Evolutionary conservation across 2,888 invertebrate genomes (phyloP), one percentile per base, ranked within the genome.

Genomic region (Chloroclystis v-ata): DNA sequence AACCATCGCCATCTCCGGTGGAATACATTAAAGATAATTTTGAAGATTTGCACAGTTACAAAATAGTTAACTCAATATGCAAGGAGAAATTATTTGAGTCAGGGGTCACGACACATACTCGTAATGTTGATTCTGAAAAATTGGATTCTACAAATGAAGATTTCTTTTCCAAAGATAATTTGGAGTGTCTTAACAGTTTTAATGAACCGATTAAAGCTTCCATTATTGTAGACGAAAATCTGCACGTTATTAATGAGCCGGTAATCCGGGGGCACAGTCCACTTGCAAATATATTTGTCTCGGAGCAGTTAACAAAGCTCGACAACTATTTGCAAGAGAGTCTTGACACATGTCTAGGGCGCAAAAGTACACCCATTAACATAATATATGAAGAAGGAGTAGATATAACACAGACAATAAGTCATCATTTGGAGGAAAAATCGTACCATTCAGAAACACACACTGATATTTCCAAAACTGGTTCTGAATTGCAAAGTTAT

Each of bases 41-140:
- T 56, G 79, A 80, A 69, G 86, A 85, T 63, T 72, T 87, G 50
- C 76, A 80, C 43, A 87, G 87, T 59, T 87, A 87, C 59, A 86
- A 83, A 70, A 83, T 87, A 44, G 86, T 87, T n/a, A 85, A 74
- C 57, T 79, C 80, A 5, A 45, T 87, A 14, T 75, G 72, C 49
- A 83, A 80, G 59, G 81, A 78, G 52, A 75, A 75, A 43, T 54
- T 69, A 47, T 63, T 70, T 30, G 72, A 74, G 50, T 59, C 58
- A 25, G 60, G 69, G 39, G 52, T 43, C 32, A 6, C 29, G 24
- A 38, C 47, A 20, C 20, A 4, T 20, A 20, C 5, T 5, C 20
- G 2, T 20, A 20, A 4, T 5, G 20, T 2, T 20, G 20, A 20
- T 24, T 43, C 42, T 28, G 35, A 53, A 1, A 25, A 26, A 28